Conservation (phyloP, 1,140 invertebrate species). For the Drosophila tsacasi region DNA sequence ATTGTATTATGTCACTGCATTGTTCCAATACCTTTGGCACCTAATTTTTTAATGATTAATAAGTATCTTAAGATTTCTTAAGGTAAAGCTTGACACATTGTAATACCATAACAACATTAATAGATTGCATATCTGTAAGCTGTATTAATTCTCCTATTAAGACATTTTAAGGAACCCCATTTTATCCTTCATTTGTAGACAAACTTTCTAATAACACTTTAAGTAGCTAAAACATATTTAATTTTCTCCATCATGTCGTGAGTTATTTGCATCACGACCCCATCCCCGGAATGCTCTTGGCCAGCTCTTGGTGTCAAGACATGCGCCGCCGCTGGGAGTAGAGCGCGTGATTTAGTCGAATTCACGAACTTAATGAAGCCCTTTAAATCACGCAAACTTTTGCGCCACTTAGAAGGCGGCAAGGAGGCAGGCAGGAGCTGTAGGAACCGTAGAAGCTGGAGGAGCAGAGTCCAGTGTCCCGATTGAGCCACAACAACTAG, state of each 20-base stretch:
- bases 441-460: background rate
- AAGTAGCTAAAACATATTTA: too few species aligned
- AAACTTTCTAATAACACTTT: too few species aligned
- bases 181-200: background rate
- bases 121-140: too few species aligned
- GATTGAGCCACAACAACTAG: slow-evolving; percentile 79
- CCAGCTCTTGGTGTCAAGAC: slow-evolving; percentile 64
- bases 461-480: slow-evolving; percentile 3
- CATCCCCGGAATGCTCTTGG: slow-evolving; percentile 24
- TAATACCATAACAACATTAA: too few species aligned
- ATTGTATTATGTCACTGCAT: too few species aligned
- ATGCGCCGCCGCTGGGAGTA: slow-evolving; percentile 61
- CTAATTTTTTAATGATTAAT: too few species aligned
- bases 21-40: too few species aligned
- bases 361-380: slow-evolving; percentile 85
- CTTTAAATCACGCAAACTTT: slow-evolving; percentile 85
- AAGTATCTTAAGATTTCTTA: too few species aligned
- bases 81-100: too few species aligned
- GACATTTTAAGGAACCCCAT: background rate
- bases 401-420: slow-evolving; percentile 76
- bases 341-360: slow-evolving; percentile 85
- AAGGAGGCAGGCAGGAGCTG: slow-evolving; percentile 2
- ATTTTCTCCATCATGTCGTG: slow-evolving; percentile 11
- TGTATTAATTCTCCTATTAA: too few species aligned
- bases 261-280: slow-evolving; percentile 31